Percentiles rank a stretch among this genome's conserved stretches.
Conservation (phyloP, 2,113 vertebrate species). For the Pseudopodoces humilis region DNA sequence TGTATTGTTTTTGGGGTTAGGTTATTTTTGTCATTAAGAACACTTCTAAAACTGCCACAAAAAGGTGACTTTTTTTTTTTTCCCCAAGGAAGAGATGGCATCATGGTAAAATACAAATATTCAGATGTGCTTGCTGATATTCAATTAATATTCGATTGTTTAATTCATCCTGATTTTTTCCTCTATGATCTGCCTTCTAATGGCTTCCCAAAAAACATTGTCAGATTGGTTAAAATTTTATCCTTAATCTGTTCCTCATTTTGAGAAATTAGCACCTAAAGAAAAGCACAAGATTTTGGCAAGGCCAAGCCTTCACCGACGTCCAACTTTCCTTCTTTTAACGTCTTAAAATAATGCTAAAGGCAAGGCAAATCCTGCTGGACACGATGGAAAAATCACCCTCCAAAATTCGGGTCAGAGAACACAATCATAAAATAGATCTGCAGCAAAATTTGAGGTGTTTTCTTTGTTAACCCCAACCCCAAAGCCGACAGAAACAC, state of each 20-base stretch:
- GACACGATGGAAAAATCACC: background rate
- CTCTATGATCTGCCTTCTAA: background rate
- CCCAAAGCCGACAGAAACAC: background rate
- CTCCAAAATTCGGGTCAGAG: background rate
- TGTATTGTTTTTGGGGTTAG: background rate
- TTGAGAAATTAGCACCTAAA: background rate
- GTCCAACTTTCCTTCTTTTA: background rate
- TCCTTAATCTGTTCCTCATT: background rate
- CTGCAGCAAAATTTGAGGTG: background rate
- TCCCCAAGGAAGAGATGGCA: background rate
- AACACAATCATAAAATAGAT: accelerated
- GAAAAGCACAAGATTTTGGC: background rate
- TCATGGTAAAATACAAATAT: accelerated
- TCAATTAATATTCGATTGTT: background rate
- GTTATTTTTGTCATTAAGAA: background rate
- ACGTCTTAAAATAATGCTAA: background rate
- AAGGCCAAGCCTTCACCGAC: background rate
- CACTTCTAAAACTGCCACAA: background rate
- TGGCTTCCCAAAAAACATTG: background rate
- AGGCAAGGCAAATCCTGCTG: background rate
- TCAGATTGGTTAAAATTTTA: background rate
- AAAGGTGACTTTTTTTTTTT: background rate
- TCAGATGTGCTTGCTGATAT: accelerated
- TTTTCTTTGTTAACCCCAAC: background rate
- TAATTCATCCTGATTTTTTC: background rate